Conservation (phyloP, 2,888 invertebrate genomes). For the Ptychoptera contaminata region DNA sequence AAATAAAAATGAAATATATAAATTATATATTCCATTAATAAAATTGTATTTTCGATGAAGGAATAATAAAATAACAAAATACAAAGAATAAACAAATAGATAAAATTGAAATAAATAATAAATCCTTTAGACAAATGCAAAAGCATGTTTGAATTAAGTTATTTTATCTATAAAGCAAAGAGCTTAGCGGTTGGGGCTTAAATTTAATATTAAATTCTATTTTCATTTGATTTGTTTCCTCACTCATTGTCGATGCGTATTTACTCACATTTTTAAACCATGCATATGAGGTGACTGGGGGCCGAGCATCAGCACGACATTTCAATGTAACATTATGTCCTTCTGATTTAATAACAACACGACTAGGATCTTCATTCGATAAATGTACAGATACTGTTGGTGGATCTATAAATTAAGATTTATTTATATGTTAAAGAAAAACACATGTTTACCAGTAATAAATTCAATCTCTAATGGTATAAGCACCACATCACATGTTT, state of each 20-base stretch:
- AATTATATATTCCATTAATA: no score
- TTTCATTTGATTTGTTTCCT: no score
- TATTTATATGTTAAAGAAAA: no score
- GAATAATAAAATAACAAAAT: no score
- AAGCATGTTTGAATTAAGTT: background rate
- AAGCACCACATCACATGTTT: background rate
- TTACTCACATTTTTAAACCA: constrained; percentile 70
- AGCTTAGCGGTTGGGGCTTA: no score
- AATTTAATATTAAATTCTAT: background rate
- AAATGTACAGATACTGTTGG: constrained; percentile 56
- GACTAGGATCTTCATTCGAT: constrained; percentile 46
- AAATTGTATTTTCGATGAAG: no score
- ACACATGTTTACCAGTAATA: no score
- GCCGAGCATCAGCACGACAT: constrained; percentile 65
- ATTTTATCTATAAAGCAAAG: background rate
- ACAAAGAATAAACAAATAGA: no score
- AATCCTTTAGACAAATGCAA: background rate
- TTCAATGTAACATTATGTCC: constrained; percentile 62
- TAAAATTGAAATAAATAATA: background rate
- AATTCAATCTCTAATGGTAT: background rate
- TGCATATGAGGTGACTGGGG: constrained; percentile 53
- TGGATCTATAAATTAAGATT: constrained; percentile 43
- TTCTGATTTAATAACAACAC: constrained; percentile 41
- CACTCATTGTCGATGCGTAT: background rate
- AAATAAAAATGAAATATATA: no score